A percentile compares a stretch with the other conserved stretches of the same genome.
Evolutionary conservation across 2,113 vertebrate species (phyloP).

Genomic region (Mustelus asterias): DNA sequence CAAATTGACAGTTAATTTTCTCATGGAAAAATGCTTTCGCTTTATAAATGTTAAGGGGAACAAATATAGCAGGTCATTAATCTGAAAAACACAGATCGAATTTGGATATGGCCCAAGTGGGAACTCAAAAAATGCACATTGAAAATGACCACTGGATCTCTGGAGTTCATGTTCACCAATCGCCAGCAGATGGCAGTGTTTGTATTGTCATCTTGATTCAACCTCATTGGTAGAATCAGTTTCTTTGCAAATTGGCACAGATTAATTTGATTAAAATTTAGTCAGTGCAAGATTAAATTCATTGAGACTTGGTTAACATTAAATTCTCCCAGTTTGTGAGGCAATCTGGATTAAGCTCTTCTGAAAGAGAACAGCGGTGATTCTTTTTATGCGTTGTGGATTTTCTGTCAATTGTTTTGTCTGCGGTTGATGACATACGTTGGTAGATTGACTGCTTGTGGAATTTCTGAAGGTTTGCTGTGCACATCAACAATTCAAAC

Average conservation of each 20-base stretch:
- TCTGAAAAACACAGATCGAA: neutral
- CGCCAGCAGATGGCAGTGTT: slow-evolving; percentile 26
- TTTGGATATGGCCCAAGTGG: neutral
- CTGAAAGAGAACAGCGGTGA: no score
- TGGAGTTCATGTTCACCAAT: neutral
- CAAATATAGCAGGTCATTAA: neutral
- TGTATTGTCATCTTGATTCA: neutral
- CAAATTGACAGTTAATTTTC: neutral
- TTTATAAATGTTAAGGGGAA: neutral
- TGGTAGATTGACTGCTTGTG: neutral
- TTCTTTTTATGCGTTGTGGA: neutral
- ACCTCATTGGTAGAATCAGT: neutral
- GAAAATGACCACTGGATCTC: neutral
- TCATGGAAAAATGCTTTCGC: neutral
- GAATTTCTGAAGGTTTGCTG: neutral
- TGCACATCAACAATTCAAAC: neutral
- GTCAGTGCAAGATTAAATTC: no score
- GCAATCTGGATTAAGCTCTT: no score
- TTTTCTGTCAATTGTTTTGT: neutral
- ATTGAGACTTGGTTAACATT: no score
- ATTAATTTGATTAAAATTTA: neutral
- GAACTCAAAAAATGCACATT: neutral
- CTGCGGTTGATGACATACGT: neutral
- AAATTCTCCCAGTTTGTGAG: no score
- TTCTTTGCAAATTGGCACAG: neutral